Percentiles rank a stretch among this genome's conserved stretches.
These are phyloP conservation scores for Aphelenchoides avenae DNA, from an alignment of 1,140 invertebrate species.

Conservation along the genomic window DNA sequence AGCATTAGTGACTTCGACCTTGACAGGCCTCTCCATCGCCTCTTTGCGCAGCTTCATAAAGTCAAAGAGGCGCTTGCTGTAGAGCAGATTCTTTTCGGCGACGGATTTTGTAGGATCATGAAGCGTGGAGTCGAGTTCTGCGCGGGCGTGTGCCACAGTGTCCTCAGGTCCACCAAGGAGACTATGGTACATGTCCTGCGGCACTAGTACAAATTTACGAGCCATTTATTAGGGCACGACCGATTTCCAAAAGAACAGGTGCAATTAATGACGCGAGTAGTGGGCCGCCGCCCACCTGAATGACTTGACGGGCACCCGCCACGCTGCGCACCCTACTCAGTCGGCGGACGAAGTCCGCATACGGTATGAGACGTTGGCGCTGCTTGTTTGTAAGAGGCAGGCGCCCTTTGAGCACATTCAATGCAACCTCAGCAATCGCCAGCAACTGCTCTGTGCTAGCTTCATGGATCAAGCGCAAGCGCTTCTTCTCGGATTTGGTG, in stretches of 20 bases:
- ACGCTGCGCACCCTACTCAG: constrained; percentile 6
- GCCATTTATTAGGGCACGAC: constrained; percentile 7
- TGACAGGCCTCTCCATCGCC: too few species aligned
- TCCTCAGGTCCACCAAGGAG: too few species aligned
- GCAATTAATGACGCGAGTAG: constrained; percentile 7
- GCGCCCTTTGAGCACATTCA: constrained; percentile 17
- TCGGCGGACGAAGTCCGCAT: constrained; percentile 13
- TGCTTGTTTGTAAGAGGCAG: constrained; percentile 14
- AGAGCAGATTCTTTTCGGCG: too few species aligned
- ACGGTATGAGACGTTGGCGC: constrained; percentile 11
- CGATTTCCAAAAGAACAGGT: constrained; percentile 14
- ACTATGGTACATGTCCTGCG: constrained; percentile 15
- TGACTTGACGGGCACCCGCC: constrained; percentile 3
- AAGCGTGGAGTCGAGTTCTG: too few species aligned
- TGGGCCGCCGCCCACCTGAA: background rate
- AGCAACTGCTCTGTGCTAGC: constrained; percentile 9
- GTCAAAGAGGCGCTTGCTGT: too few species aligned
- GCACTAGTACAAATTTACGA: constrained; percentile 17
- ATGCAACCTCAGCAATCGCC: constrained; percentile 14
- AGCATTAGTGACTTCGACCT: too few species aligned
- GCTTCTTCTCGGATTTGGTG: constrained; percentile 8
- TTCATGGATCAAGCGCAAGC: background rate
- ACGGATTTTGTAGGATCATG: too few species aligned
- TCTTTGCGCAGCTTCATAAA: too few species aligned
- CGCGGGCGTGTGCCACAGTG: too few species aligned